Evolutionary conservation across 2,888 invertebrate species (phyloP).

Genomic region (Agrilus biguttatus): DNA sequence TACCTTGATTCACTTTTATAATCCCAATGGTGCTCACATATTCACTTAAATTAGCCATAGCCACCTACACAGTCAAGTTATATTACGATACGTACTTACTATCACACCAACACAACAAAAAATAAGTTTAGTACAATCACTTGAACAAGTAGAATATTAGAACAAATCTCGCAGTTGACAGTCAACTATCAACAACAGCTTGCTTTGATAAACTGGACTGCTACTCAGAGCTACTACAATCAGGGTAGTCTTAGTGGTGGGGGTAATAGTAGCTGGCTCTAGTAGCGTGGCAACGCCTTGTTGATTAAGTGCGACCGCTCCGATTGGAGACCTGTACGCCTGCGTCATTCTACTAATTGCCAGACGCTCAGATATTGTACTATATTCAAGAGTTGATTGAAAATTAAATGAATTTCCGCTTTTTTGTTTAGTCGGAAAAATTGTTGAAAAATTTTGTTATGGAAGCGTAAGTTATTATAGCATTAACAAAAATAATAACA

Average conservation of each 20-base stretch:
- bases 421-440: too few relatives aligned
- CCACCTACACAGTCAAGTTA: background rate
- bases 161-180: background rate
- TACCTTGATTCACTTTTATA: slow-evolving; percentile 11
- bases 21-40: slow-evolving; percentile 10
- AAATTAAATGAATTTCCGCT: too few relatives aligned
- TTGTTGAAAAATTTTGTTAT: too few relatives aligned
- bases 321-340: slow-evolving; percentile 18
- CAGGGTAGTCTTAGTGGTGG: slow-evolving; percentile 6
- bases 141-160: slow-evolving; percentile 1
- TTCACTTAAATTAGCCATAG: slow-evolving; percentile 10
- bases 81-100: background rate
- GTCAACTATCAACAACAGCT: slow-evolving; percentile 8
- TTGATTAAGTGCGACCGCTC: slow-evolving; percentile 10
- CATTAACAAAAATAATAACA: too few relatives aligned
- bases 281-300: slow-evolving; percentile 27
- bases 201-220: slow-evolving; percentile 7
- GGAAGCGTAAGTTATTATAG: too few relatives aligned
- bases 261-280: slow-evolving; percentile 26
- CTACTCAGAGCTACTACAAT: slow-evolving; percentile 6
- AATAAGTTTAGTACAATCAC: background rate
- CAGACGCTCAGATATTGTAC: too few relatives aligned
- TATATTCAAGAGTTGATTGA: too few relatives aligned
- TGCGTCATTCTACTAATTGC: slow-evolving; percentile 4
- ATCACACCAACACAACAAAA: slow-evolving; percentile 5